Evolutionary conservation across 1,140 invertebrate species (phyloP), one percentile per base, ranked within the genome.

Genomic region (Brachionus manjavacas): DNA sequence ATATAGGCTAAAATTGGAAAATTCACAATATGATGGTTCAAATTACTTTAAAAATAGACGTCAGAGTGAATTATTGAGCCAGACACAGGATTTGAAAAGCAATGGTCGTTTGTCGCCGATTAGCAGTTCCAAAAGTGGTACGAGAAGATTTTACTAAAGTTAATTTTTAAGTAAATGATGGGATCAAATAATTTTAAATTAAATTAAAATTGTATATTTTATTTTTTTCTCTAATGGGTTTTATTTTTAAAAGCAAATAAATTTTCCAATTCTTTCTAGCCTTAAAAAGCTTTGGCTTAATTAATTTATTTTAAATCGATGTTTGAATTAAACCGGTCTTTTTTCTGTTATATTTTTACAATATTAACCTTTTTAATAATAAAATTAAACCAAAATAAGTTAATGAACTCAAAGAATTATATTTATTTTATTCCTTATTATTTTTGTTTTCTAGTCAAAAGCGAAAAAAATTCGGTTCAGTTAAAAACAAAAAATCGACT

Each of bases 1-100:
- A n/a, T 81, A 81, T 28, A 60, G 52, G 16, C 49, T 81, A 9
- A 81, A 81, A 46, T 81, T 81, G 25, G 79, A 81, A 81, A 81
- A 81, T 25, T 81, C 79, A 25, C 79, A 81, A 64, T 81, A 64
- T 35, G 52, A 60, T 25, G 79, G 79, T 9, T 25, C 49, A 3
- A 68, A 23, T 43, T 81, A 81, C 43, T 81, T 81, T 16, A 81
- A 81, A 16, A 81, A 35, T 46, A 81, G 23, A 14, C 52, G 79
- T 1, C 79, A 81, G 25, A 81, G 64, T 81, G 79, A 81, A 46
- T 12, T 81, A 12, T 68, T 81, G n/a, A 81, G 64, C 43, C 79
- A 81, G 31, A 81, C 79, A 11, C 79, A 81, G 41, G 79, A 81
- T 39, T n/a, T 81, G 8, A 81, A 81, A 28, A 81, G 41, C 31